These are phyloP conservation scores for Drosophila orena DNA, from an alignment of 1,140 invertebrate species.

Conservation along the genomic window DNA sequence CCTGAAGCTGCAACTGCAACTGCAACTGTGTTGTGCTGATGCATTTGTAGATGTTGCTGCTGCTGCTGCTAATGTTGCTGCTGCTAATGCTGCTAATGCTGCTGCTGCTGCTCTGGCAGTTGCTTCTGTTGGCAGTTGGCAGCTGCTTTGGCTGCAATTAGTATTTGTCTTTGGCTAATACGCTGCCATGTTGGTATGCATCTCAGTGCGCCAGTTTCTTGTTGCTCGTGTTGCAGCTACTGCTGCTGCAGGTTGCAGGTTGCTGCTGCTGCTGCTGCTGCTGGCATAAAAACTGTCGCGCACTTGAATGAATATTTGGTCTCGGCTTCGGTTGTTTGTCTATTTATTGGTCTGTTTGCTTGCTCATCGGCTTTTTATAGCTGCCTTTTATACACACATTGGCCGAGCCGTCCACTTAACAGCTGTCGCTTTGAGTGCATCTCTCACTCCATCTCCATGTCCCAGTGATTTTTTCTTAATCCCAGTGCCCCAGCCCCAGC, in stretches of 20 bases:
- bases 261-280: slow-evolving; percentile 19
- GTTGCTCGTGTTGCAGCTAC: slow-evolving; percentile 32
- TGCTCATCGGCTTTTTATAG: slow-evolving; percentile 48
- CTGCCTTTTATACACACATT: slow-evolving; percentile 45
- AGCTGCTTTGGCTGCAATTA: slow-evolving; percentile 74
- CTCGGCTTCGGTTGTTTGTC: slow-evolving; percentile 77
- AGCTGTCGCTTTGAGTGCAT: slow-evolving; percentile 58
- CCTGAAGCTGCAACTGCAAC: slow-evolving; percentile 31
- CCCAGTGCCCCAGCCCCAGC: slow-evolving; percentile 7
- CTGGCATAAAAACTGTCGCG: slow-evolving; percentile 65
- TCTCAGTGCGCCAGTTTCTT: slow-evolving; percentile 61
- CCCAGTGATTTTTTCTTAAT: background rate
- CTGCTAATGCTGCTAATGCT: slow-evolving; percentile 19
- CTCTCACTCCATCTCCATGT: slow-evolving; percentile 13
- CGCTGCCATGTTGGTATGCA: slow-evolving; percentile 81
- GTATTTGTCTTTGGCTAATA: slow-evolving; percentile 84
- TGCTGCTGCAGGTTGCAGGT: slow-evolving; percentile 35
- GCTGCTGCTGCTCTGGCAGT: slow-evolving; percentile 19
- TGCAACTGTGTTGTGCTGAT: slow-evolving; percentile 27
- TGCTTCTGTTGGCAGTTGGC: slow-evolving; percentile 52
- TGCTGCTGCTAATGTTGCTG: slow-evolving; percentile 49
- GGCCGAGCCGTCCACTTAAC: slow-evolving; percentile 73
- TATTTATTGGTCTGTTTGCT: slow-evolving; percentile 76
- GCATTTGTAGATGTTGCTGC: slow-evolving; percentile 36
- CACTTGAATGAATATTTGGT: slow-evolving; percentile 66